Conservation (phyloP, 2,113 vertebrate species). For the Spea multiplicata region DNA sequence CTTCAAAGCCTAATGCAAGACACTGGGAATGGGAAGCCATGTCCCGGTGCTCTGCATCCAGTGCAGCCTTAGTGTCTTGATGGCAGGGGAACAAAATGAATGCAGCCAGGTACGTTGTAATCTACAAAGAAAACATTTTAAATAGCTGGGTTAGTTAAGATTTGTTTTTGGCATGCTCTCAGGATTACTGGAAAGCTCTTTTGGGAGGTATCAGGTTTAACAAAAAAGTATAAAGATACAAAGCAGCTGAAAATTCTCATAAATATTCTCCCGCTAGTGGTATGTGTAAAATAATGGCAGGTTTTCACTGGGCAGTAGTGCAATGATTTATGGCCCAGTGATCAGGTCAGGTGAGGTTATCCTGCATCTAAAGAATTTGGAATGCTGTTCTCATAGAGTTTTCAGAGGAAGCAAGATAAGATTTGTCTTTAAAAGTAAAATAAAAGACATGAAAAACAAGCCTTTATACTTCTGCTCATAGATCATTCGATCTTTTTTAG, state of each 20-base stretch:
- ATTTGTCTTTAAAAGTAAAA: slow-evolving; percentile 26
- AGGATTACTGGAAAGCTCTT: no score
- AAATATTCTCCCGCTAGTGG: not conserved
- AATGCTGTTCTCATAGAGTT: slow-evolving; percentile 18
- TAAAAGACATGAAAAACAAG: slow-evolving; percentile 37
- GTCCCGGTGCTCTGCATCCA: no score
- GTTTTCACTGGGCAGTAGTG: not conserved
- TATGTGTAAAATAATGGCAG: not conserved
- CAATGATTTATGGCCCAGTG: slow-evolving; percentile 3
- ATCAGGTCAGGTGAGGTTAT: slow-evolving; percentile 39
- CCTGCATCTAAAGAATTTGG: slow-evolving; percentile 33
- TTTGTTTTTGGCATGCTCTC: no score
- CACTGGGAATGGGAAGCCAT: no score
- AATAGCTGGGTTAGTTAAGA: no score
- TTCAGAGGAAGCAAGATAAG: slow-evolving; percentile 32
- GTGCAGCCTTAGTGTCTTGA: no score
- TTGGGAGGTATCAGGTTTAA: no score
- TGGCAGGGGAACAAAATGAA: no score
- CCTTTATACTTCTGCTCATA: slow-evolving; percentile 9
- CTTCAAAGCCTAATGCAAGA: no score
- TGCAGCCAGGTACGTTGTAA: no score
- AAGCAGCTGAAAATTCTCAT: not conserved
- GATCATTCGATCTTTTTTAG: slow-evolving; percentile 14
- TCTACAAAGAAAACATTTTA: no score
- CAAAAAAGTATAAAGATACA: no score